Conservation (phyloP, 23 tunicate genomes). For the Styela plicata region DNA sequence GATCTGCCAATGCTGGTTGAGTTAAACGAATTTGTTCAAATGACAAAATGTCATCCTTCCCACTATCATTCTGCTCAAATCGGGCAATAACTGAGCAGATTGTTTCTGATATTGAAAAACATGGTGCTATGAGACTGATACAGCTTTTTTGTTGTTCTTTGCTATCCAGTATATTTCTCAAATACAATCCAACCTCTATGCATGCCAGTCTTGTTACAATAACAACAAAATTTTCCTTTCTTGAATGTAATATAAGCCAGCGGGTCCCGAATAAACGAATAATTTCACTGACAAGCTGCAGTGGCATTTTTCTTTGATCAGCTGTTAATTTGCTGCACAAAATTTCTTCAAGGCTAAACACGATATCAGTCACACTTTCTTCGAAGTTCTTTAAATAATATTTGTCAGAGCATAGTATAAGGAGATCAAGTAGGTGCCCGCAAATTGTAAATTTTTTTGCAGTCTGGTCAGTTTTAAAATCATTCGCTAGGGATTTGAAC, state of each 20-base stretch:
- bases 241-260: slow-evolving; percentile 9
- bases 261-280: slow-evolving; percentile 25
- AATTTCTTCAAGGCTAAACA: slow-evolving; percentile 28
- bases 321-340: slow-evolving; percentile 43
- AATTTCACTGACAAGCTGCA: slow-evolving; percentile 27
- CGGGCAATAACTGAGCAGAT: slow-evolving; percentile 39
- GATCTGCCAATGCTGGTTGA: slow-evolving; percentile 33
- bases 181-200: slow-evolving; percentile 36
- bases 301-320: slow-evolving; percentile 34
- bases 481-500: slow-evolving; percentile 8
- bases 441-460: slow-evolving; percentile 34
- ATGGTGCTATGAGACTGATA: slow-evolving; percentile 18
- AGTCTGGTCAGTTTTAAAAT: slow-evolving; percentile 13
- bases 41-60: slow-evolving; percentile 16
- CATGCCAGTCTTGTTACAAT: slow-evolving; percentile 31
- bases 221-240: slow-evolving; percentile 35
- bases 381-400: too few species aligned
- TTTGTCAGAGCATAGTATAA: slow-evolving; percentile 10
- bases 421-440: background rate
- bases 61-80: slow-evolving; percentile 44
- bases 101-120: slow-evolving; percentile 41
- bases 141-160: background rate
- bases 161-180: slow-evolving; percentile 2
- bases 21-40: slow-evolving; percentile 54
- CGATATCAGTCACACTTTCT: background rate